phyloP scores from a whole-genome alignment of 2,113 vertebrate species.

The Poeciliopsis turrubarensis region DNA sequence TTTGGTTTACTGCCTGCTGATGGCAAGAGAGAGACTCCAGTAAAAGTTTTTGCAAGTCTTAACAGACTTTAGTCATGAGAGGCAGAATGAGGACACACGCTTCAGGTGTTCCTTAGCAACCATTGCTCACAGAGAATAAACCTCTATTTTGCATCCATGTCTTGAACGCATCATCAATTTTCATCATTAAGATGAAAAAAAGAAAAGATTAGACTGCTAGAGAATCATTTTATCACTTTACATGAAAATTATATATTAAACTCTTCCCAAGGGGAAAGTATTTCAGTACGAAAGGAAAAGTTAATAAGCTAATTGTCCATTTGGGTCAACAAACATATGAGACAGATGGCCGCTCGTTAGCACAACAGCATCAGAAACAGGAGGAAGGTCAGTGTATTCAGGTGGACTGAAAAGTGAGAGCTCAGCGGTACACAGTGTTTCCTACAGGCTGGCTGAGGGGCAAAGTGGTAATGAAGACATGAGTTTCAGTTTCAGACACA shows the following conservation, averaged over 20 bases:
- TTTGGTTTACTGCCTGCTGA: not conserved
- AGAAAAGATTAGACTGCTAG: slow-evolving; percentile 1
- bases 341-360: slow-evolving; percentile 21
- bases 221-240: not conserved
- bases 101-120: slow-evolving; percentile 71
- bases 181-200: slow-evolving; percentile 12
- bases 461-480: slow-evolving; percentile 1
- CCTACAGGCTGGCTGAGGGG: not conserved
- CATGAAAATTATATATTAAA: not conserved
- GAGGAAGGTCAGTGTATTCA: slow-evolving; percentile 14
- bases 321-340: slow-evolving; percentile 1
- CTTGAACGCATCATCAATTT: slow-evolving; percentile 16
- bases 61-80: slow-evolving; percentile 20
- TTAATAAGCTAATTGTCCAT: not conserved
- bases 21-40: not conserved
- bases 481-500: not conserved
- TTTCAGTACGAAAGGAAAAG: not conserved
- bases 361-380: slow-evolving; percentile 10
- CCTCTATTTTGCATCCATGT: slow-evolving; percentile 34
- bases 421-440: slow-evolving; percentile 4
- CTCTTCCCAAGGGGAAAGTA: not conserved
- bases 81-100: slow-evolving; percentile 31
- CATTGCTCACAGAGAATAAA: slow-evolving; percentile 59
- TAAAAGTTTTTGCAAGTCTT: slow-evolving; percentile 25
- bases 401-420: slow-evolving; percentile 1